Conservation (phyloP, 2,888 invertebrate genomes). For the Tolmerus cingulatus region DNA sequence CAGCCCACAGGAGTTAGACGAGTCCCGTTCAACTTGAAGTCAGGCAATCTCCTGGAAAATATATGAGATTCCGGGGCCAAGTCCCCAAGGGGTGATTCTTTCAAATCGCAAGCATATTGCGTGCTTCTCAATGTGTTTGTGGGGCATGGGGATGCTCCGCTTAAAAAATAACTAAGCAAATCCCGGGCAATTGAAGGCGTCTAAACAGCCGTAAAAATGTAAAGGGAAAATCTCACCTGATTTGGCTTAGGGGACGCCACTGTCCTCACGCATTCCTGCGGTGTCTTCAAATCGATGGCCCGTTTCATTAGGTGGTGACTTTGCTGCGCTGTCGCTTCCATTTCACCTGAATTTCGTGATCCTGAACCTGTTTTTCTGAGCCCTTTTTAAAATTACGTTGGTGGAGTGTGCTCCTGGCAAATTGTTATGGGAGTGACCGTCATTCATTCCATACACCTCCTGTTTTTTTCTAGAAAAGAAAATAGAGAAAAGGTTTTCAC, state of each 20-base stretch:
- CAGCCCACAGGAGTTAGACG: neutral
- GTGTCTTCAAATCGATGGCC: conserved; percentile 48
- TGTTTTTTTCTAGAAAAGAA: neutral
- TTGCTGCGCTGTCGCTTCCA: conserved; percentile 33
- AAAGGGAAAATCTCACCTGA: conserved; percentile 40
- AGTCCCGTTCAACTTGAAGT: neutral
- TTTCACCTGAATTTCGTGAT: neutral
- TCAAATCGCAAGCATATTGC: conserved; percentile 14
- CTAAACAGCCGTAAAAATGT: neutral
- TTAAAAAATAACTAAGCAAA: neutral
- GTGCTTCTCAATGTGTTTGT: neutral
- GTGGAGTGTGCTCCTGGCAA: neutral
- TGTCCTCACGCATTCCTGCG: conserved; percentile 34
- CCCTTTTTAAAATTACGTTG: neutral
- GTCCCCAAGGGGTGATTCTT: conserved; percentile 12
- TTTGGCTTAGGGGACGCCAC: conserved; percentile 48
- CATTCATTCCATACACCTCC: neutral
- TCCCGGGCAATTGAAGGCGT: neutral
- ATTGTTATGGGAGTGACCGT: neutral
- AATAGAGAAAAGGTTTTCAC: neutral
- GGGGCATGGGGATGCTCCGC: neutral
- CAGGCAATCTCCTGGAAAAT: neutral
- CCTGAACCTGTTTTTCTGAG: neutral
- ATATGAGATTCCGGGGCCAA: neutral
- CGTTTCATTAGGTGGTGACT: conserved; percentile 48